These are phyloP conservation scores for Trematomus loennbergii DNA, from an alignment of 2,113 vertebrate species.

Conservation along the genomic window DNA sequence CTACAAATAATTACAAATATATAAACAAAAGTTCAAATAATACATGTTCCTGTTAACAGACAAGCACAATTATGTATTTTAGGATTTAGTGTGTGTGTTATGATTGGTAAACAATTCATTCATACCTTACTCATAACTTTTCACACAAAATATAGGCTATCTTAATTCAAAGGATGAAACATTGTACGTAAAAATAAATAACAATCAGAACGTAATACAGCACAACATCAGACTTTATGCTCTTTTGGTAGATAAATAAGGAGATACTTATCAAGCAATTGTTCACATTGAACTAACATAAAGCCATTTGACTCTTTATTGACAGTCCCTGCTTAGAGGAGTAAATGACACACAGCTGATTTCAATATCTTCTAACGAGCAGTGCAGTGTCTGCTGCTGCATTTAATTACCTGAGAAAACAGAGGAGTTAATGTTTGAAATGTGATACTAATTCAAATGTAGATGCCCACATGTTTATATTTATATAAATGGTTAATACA, in stretches of 20 bases:
- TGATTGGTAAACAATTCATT: not conserved
- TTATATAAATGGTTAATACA: not conserved
- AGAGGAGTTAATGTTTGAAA: not conserved
- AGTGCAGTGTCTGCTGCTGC: no score
- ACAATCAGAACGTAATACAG: not conserved
- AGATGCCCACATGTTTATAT: not conserved
- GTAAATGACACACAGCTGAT: not conserved
- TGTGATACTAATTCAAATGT: not conserved
- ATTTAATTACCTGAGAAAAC: no score
- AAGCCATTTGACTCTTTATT: not conserved
- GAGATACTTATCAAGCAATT: not conserved
- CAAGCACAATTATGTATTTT: not conserved
- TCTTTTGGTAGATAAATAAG: not conserved
- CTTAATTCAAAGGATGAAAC: not conserved
- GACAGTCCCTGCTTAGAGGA: not conserved
- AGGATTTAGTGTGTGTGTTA: not conserved
- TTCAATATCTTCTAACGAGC: not conserved
- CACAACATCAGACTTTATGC: not conserved
- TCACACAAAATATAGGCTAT: not conserved
- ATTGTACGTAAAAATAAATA: not conserved
- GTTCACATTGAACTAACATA: not conserved
- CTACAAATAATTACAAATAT: conserved; percentile 40
- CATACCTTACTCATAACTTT: not conserved
- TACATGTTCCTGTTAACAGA: no score
- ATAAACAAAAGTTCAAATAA: no score